Evolutionary conservation across 2,888 invertebrate species (phyloP).

Genomic region (Lasioglossum vierecki): DNA sequence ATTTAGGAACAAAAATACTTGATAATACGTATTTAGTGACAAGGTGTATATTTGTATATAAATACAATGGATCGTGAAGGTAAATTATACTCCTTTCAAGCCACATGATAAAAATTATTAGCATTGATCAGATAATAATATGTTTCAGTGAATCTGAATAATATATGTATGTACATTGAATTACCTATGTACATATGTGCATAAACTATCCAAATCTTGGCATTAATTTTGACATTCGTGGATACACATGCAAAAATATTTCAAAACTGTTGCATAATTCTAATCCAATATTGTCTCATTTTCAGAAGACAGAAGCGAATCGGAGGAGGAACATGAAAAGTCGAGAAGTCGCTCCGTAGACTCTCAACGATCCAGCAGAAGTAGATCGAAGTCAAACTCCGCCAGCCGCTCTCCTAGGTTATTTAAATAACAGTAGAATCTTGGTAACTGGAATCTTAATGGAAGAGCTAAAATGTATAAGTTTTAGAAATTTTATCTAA

Average conservation of each 20-base stretch:
- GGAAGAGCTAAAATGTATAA: background rate
- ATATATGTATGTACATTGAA: background rate
- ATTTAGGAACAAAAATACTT: constrained; percentile 21
- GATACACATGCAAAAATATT: background rate
- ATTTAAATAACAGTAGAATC: background rate
- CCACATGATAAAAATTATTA: background rate
- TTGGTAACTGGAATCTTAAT: background rate
- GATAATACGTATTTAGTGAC: constrained; percentile 28
- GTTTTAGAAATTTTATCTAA: background rate
- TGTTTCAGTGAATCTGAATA: background rate
- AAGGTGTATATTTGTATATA: constrained; percentile 43
- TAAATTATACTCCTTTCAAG: constrained; percentile 36
- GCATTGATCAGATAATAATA: background rate
- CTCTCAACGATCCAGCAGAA: constrained; percentile 68
- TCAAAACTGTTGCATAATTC: background rate
- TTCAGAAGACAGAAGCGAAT: constrained; percentile 70
- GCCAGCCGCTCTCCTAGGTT: constrained; percentile 72
- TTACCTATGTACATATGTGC: background rate
- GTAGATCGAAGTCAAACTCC: constrained; percentile 72
- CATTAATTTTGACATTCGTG: background rate
- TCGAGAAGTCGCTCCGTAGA: constrained; percentile 69
- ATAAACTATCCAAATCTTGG: background rate
- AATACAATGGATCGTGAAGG: constrained; percentile 64
- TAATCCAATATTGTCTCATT: constrained; percentile 18
- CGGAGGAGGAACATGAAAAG: constrained; percentile 72